Evolutionary conservation across 2,888 invertebrate species (phyloP).

Genomic region (Leucophenga maculata): DNA sequence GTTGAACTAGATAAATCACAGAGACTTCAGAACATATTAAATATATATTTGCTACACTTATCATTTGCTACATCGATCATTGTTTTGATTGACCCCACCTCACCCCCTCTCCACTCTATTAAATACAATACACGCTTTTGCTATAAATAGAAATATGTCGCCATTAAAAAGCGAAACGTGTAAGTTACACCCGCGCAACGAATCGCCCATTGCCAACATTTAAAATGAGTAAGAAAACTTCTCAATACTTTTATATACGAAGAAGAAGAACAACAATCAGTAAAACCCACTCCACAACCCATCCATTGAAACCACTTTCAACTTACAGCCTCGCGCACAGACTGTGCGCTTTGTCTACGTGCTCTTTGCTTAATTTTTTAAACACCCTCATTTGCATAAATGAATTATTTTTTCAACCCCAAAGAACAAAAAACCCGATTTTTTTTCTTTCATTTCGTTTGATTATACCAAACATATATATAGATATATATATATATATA

Average conservation of each 20-base stretch:
- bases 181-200: slow-evolving; percentile 14
- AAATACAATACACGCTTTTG: neutral
- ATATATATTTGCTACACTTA: too few relatives aligned
- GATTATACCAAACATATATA: neutral
- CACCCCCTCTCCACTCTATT: too few relatives aligned
- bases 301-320: neutral
- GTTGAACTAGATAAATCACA: too few relatives aligned
- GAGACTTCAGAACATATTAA: too few relatives aligned
- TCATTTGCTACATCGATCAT: too few relatives aligned
- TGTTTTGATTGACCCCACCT: too few relatives aligned
- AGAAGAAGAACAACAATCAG: too few relatives aligned
- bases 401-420: slow-evolving; percentile 69
- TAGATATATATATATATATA: neutral
- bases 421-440: slow-evolving; percentile 37
- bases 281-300: neutral
- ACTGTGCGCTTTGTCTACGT: slow-evolving; percentile 56
- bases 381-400: slow-evolving; percentile 69
- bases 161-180: slow-evolving; percentile 23
- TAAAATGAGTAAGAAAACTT: too few relatives aligned
- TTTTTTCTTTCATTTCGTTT: too few relatives aligned
- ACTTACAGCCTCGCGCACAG: neutral
- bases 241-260: too few relatives aligned
- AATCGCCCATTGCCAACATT: neutral
- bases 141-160: slow-evolving; percentile 7
- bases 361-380: slow-evolving; percentile 65